Conservation (phyloP, 2,797 vertebrate genomes). For the Podargus strigoides region DNA sequence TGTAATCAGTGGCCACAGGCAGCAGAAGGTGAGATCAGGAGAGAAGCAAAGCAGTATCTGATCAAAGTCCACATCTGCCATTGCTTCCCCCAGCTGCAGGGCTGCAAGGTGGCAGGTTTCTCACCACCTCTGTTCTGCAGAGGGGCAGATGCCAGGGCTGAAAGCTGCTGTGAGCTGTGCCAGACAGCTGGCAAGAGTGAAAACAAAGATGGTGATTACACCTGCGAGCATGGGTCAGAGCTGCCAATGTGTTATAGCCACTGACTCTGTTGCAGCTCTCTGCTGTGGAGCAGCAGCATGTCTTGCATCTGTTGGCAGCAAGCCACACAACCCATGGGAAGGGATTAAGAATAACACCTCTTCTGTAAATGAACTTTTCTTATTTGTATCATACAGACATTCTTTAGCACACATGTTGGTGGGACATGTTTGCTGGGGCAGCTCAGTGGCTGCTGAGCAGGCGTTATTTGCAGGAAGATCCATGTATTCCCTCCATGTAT, state of each 20-base stretch:
- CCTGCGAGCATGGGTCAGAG: neutral
- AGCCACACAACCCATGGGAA: neutral
- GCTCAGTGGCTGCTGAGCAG: neutral
- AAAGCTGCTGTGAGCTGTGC: neutral
- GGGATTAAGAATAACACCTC: neutral
- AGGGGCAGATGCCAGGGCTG: neutral
- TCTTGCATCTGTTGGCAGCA: neutral
- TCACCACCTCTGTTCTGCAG: neutral
- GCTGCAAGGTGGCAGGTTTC: neutral
- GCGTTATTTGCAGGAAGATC: neutral
- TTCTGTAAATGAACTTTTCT: neutral
- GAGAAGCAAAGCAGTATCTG: neutral
- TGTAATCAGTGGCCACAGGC: neutral
- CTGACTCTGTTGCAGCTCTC: neutral
- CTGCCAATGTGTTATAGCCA: neutral
- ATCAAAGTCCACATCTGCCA: neutral
- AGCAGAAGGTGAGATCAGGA: neutral
- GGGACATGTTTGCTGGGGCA: neutral
- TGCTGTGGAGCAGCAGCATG: neutral
- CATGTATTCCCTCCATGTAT: neutral
- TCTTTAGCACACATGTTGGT: neutral
- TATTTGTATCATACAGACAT: neutral
- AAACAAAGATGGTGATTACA: neutral
- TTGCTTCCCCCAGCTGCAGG: neutral
- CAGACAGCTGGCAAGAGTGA: neutral